A percentile compares a stretch with the other conserved stretches of the same genome.
phyloP scores from a whole-genome alignment of 2,797 vertebrate genomes.

The Macropus fuliginosus region DNA sequence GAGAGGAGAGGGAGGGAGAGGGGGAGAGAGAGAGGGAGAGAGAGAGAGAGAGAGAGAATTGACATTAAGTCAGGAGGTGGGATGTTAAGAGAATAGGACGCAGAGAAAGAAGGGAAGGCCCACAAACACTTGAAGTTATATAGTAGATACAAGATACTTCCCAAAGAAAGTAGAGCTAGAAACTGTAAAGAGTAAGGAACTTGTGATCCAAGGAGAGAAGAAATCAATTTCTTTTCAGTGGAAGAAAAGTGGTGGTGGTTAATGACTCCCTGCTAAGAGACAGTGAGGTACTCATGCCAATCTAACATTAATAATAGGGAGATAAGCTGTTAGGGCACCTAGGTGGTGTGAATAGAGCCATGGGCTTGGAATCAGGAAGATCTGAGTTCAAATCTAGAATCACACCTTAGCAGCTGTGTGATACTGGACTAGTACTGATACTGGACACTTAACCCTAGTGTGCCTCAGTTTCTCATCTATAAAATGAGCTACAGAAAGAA shows the following conservation, averaged over 20 bases:
- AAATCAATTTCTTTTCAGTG: not conserved
- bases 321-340: not conserved
- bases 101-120: not conserved
- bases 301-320: not conserved
- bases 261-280: not conserved
- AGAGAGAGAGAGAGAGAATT: not conserved
- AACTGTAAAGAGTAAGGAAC: not conserved
- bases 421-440: not conserved
- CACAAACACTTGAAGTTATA: not conserved
- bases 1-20: too few relatives aligned
- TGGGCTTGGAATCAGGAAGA: not conserved
- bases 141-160: not conserved
- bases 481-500: not conserved
- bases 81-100: not conserved
- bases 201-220: not conserved
- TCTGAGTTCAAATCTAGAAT: not conserved
- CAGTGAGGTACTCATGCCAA: not conserved
- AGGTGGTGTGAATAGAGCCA: too few relatives aligned
- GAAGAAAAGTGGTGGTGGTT: not conserved
- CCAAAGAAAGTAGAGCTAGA: not conserved
- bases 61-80: not conserved
- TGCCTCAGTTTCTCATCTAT: not conserved
- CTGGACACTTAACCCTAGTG: not conserved
- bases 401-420: not conserved
- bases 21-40: too few relatives aligned